Evolutionary conservation across 2,113 vertebrate species (phyloP).

Genomic region (Talpa occidentalis): DNA sequence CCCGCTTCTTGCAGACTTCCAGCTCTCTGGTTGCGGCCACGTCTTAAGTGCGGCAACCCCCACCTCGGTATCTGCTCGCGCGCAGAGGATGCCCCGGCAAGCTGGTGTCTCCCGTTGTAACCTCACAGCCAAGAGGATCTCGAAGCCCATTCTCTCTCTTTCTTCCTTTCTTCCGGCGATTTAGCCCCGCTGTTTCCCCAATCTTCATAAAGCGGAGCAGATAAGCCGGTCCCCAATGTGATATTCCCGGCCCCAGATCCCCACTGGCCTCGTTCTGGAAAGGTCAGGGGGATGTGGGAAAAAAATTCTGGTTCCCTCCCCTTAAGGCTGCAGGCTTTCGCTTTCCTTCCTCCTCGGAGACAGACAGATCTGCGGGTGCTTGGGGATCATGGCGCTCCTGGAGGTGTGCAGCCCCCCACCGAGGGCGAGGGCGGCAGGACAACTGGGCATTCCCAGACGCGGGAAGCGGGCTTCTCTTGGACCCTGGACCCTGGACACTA

Average conservation of each 20-base stretch:
- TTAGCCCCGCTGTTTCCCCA: fast-evolving
- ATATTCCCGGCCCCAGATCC: background rate
- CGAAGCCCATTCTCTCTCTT: background rate
- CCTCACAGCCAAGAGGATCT: background rate
- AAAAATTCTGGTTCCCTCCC: conserved; percentile 57
- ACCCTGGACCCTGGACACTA: conserved; percentile 85
- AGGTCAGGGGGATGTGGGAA: conserved; percentile 20
- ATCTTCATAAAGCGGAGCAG: background rate
- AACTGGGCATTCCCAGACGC: conserved; percentile 32
- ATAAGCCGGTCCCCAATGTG: background rate
- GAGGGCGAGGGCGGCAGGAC: background rate
- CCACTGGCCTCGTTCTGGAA: background rate
- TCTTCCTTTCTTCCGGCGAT: background rate
- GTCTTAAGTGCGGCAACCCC: no score
- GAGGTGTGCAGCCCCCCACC: conserved; percentile 82
- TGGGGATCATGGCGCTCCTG: conserved; percentile 86
- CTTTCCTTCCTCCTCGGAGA: conserved; percentile 75
- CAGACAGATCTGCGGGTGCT: background rate
- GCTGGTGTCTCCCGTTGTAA: background rate
- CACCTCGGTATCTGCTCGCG: fast-evolving
- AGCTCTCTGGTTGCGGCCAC: background rate
- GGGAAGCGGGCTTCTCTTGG: conserved; percentile 29
- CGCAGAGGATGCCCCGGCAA: background rate
- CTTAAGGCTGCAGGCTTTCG: conserved; percentile 66
- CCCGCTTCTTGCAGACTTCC: no score